Base-by-base conservation (phyloP, 2,113 vertebrate species). In the Trogon surrucura region DNA sequence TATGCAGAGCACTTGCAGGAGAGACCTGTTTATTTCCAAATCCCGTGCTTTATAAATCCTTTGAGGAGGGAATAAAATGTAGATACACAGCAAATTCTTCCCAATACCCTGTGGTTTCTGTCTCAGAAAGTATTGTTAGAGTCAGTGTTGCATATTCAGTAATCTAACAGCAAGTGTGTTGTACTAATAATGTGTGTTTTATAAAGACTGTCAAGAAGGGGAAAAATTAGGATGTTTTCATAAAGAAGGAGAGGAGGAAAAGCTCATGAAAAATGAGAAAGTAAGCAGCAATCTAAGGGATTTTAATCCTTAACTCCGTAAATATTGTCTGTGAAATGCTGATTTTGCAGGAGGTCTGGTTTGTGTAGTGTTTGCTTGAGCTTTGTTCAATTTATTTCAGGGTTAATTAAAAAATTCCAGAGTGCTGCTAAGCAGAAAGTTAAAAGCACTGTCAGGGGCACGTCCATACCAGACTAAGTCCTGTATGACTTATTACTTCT, bases 21-120 rank as follows among this genome's bases (percentile, higher is more conserved):
- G 66, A 78, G 73, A 95, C 78, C 83, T 97, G 88, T 95, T 94
- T 94, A 85, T 95, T 97, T 91, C 81, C 20, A 32, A 71, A 85
- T 86, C 92, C 70, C 60, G 60, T 70, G 89, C 61, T 93, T 75
- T 51, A 62, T 45, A 71, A 94, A 71, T 56, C 75, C 60, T 53
- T 54, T 50, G 8, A 83, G 83, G 57, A 80, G 57, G 47, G 85
- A 88, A 81, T 91, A 80, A 89, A 78, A 73, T 65, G n/a, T 67
- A 81, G 58, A 44, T 56, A 54, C 25, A 61, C 36, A 41, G 54
- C 80, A 53, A 21, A 93, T 92, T 93, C 92, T 87, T 91, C 45
- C 80, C 36, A 48, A 50, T 58, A 29, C 48, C 70, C 86, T 91
- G 7, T 22, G 79, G 41, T 79, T 73, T 89, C 36, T 66, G 60